A percentile compares a stretch with the other conserved stretches of the same genome.
These are phyloP conservation scores for Andricus curvator DNA, from an alignment of 2,888 invertebrate genomes.

Conservation along the genomic window DNA sequence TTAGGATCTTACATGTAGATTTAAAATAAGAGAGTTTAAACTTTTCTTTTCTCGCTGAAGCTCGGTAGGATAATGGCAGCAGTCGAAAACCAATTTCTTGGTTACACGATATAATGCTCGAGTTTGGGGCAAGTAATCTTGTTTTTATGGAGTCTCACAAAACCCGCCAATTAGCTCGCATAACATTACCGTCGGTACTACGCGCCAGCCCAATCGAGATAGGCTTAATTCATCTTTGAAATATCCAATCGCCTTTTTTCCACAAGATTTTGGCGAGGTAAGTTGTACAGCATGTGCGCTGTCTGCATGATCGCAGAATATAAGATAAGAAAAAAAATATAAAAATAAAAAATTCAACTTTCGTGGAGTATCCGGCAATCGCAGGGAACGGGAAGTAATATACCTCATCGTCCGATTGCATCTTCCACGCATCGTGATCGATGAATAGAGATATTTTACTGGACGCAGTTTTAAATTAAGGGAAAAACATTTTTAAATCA, in stretches of 20 bases:
- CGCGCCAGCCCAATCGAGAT: conserved; percentile 61
- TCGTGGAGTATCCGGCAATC: conserved; percentile 5
- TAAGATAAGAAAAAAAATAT: conserved; percentile 10
- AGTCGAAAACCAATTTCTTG: background rate
- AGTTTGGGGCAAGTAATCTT: conserved; percentile 66
- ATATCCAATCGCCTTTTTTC: conserved; percentile 60
- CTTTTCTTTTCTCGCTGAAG: background rate
- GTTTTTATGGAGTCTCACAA: conserved; percentile 69
- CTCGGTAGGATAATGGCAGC: background rate
- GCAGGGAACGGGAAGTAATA: conserved; percentile 18
- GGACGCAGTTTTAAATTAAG: conserved; percentile 18
- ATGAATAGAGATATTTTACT: conserved; percentile 39
- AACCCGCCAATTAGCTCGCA: conserved; percentile 74
- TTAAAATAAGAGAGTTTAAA: no score
- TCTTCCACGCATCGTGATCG: conserved; percentile 25
- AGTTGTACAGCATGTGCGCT: background rate
- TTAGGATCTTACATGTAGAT: no score
- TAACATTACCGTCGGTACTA: conserved; percentile 72
- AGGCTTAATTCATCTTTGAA: conserved; percentile 64
- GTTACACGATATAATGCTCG: conserved; percentile 56
- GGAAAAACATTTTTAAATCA: conserved; percentile 12
- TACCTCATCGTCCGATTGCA: conserved; percentile 32
- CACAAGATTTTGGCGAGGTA: conserved; percentile 25
- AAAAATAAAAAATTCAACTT: background rate
- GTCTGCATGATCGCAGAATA: conserved; percentile 18